phyloP scores from a whole-genome alignment of 2,113 vertebrate species.

The Machaerirhynchus nigripectus region DNA sequence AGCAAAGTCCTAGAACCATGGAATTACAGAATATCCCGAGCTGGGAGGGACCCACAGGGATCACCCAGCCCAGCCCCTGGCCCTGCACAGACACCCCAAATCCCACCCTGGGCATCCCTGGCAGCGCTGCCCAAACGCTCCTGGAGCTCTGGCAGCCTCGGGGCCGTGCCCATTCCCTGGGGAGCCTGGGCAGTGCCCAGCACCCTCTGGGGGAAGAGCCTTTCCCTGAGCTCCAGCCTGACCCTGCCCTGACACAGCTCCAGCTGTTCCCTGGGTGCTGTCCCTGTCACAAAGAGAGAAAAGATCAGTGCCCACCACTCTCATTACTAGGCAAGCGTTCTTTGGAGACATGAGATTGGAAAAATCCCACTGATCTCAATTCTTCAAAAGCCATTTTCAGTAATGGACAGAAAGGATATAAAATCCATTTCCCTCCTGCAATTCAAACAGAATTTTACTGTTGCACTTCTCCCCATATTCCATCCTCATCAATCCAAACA shows the following conservation, averaged over 20 bases:
- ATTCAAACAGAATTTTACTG: neutral
- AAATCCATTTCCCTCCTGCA: neutral
- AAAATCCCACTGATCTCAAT: neutral
- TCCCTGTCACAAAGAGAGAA: neutral
- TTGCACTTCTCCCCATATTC: neutral
- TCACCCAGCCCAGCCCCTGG: rapidly evolving
- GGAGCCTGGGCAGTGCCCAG: neutral
- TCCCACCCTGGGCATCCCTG: neutral
- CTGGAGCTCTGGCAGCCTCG: neutral
- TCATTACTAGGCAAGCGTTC: neutral
- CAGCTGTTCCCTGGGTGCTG: rapidly evolving
- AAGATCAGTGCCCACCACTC: neutral
- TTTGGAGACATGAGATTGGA: neutral
- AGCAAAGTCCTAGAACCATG: neutral
- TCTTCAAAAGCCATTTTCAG: neutral
- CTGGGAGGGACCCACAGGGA: neutral
- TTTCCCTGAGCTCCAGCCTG: rapidly evolving
- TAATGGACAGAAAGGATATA: neutral
- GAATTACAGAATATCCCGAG: neutral
- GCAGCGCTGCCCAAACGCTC: neutral
- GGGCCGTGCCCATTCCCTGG: neutral
- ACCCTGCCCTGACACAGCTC: rapidly evolving
- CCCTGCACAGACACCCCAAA: neutral
- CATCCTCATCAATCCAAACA: neutral
- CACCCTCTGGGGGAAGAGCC: too few species aligned